These are phyloP conservation scores for Turdus rufiventris DNA, from an alignment of 2,113 vertebrate genomes.

Conservation along the genomic window DNA sequence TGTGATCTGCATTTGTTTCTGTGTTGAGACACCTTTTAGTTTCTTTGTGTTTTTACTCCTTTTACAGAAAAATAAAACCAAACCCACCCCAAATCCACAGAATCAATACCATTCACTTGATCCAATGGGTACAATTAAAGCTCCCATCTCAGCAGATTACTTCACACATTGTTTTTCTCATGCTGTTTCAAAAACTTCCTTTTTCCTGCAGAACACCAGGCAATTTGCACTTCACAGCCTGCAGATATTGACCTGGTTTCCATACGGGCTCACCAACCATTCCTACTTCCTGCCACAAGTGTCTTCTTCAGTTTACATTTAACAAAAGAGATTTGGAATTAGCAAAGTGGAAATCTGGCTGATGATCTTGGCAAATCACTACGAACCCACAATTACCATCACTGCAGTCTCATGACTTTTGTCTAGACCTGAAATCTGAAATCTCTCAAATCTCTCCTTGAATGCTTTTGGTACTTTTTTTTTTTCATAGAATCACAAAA, in stretches of 20 bases:
- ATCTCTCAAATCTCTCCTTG: neutral
- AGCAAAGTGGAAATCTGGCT: neutral
- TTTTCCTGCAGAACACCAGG: neutral
- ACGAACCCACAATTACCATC: accelerated
- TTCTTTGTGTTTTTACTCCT: neutral
- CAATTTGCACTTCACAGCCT: neutral
- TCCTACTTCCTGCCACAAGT: neutral
- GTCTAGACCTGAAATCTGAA: neutral
- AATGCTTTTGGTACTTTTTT: neutral
- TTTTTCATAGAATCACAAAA: neutral
- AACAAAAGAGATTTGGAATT: neutral
- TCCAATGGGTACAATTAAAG: neutral
- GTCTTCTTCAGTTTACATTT: neutral
- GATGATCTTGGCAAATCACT: neutral
- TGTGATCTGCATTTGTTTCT: neutral
- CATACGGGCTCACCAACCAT: neutral
- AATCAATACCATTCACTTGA: neutral
- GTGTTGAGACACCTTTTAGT: neutral
- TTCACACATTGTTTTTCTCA: neutral
- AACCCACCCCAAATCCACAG: neutral
- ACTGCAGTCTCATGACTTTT: neutral
- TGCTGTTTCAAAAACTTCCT: neutral
- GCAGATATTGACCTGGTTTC: neutral
- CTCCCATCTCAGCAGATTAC: neutral
- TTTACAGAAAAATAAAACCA: neutral